Percentiles rank a stretch among this genome's conserved stretches.
phyloP scores from a whole-genome alignment of 2,113 vertebrate genomes.

The Maccullochella peelii region DNA sequence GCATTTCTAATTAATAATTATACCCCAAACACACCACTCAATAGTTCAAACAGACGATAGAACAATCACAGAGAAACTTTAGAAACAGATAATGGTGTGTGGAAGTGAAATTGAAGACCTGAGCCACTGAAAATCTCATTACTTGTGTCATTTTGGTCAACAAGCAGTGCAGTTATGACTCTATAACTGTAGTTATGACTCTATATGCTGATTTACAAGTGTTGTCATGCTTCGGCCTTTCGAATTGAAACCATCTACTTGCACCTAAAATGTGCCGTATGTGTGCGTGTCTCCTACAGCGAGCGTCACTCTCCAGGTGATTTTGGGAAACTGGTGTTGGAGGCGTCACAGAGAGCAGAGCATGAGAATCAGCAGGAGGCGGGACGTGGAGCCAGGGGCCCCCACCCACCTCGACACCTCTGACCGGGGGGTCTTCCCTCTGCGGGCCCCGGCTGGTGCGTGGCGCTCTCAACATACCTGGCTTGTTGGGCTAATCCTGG shows the following conservation, averaged over 20 bases:
- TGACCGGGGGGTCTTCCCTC: neutral
- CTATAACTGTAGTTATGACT: neutral
- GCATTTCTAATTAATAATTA: constrained; percentile 10
- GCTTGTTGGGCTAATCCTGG: constrained; percentile 84
- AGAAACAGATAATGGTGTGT: neutral
- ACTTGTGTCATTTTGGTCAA: neutral
- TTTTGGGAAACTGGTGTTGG: constrained; percentile 47
- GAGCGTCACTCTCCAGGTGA: constrained; percentile 43
- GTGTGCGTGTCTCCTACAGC: constrained; percentile 20
- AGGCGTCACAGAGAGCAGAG: constrained; percentile 22
- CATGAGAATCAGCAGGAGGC: constrained; percentile 17
- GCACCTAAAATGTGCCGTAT: neutral
- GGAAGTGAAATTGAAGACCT: neutral
- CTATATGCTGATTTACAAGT: neutral
- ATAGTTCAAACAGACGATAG: neutral
- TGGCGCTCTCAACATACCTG: constrained; percentile 78
- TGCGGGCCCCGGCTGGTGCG: neutral
- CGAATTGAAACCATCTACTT: neutral
- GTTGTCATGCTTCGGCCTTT: neutral
- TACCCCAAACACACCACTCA: neutral
- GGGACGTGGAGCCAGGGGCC: constrained; percentile 2
- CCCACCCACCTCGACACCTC: constrained; percentile 1
- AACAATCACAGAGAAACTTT: neutral
- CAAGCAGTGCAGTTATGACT: neutral
- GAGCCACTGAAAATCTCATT: neutral